Evolutionary conservation across 35 echinoderm and acorn worm species (phyloP), one percentile per base, ranked within the genome.

Genomic region (Chiridota heheva): DNA sequence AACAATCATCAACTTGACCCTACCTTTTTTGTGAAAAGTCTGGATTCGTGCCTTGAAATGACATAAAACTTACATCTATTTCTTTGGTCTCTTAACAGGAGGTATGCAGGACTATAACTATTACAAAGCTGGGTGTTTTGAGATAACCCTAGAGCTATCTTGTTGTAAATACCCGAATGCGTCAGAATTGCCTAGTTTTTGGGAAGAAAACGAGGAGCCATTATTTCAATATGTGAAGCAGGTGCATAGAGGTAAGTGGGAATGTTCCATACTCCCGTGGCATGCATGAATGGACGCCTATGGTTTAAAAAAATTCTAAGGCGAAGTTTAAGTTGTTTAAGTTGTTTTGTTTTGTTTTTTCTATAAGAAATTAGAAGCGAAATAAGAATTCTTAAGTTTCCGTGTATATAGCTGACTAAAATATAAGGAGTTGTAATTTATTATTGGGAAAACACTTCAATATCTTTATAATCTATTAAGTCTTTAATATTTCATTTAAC

Each of bases 21-120:
- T n/a, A n/a, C n/a, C n/a, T n/a, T n/a, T n/a, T n/a, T n/a, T n/a
- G n/a, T n/a, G n/a, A n/a, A n/a, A n/a, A n/a, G n/a, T n/a, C n/a
- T n/a, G n/a, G n/a, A n/a, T n/a, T n/a, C n/a, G n/a, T n/a, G n/a
- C n/a, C n/a, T n/a, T n/a, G n/a, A n/a, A n/a, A n/a, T n/a, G n/a
- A n/a, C n/a, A n/a, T n/a, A n/a, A n/a, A n/a, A n/a, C n/a, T n/a
- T n/a, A n/a, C n/a, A n/a, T n/a, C n/a, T n/a, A n/a, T n/a, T n/a
- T n/a, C n/a, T n/a, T n/a, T n/a, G n/a, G n/a, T n/a, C n/a, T 67
- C 26, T 32, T 24, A 56, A 38, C 36, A 96, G 92, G 92, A 41
- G 73, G 81, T 12, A 96, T 96, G 92, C 92, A 96, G 44, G 92
- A 96, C 40, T 96, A 86, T 51, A 96, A 96, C 37, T 96, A 96